Evolutionary conservation across 2,113 vertebrate species (phyloP).

Genomic region (Oplegnathus fasciatus): DNA sequence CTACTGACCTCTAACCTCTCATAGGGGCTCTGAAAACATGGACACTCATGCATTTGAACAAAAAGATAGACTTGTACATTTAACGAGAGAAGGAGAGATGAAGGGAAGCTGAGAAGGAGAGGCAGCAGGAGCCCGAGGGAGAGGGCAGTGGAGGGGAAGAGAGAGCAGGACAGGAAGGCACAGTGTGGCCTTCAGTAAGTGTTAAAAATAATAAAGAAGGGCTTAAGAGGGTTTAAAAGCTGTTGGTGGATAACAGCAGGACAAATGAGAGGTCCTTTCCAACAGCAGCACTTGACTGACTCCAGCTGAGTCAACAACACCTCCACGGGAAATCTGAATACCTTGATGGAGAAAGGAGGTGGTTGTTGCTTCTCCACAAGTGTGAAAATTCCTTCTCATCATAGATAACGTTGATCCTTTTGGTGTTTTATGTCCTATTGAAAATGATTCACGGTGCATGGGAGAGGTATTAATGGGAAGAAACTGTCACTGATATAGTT

Average conservation of each 20-base stretch:
- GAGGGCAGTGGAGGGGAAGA: conserved; percentile 9
- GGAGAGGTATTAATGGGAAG: conserved; percentile 20
- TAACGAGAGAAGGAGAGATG: conserved; percentile 28
- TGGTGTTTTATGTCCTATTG: conserved; percentile 35
- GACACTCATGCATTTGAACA: conserved; percentile 37
- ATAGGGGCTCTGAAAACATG: conserved; percentile 69
- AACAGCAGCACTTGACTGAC: conserved; percentile 73
- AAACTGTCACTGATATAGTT: conserved; percentile 15
- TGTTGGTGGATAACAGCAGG: conserved; percentile 78
- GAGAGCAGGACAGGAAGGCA: conserved; percentile 63
- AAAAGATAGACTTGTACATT: conserved; percentile 44
- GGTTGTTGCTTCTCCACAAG: conserved; percentile 35
- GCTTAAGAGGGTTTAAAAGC: conserved; percentile 74
- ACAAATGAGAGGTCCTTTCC: conserved; percentile 78
- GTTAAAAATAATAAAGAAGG: conserved; percentile 83
- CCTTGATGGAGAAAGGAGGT: conserved; percentile 57
- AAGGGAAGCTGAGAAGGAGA: conserved; percentile 31
- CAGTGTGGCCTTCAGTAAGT: conserved; percentile 73
- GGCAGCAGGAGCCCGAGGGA: conserved; percentile 38
- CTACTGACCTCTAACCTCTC: conserved; percentile 72
- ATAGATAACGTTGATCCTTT: conserved; percentile 45
- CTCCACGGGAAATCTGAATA: conserved; percentile 67
- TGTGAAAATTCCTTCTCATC: conserved; percentile 60
- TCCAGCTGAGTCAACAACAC: conserved; percentile 85
- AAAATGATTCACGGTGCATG: conserved; percentile 29